Evolutionary conservation across 2,888 invertebrate species (phyloP), one percentile per base, ranked within the genome.

Genomic region (Caradrina kadenii): DNA sequence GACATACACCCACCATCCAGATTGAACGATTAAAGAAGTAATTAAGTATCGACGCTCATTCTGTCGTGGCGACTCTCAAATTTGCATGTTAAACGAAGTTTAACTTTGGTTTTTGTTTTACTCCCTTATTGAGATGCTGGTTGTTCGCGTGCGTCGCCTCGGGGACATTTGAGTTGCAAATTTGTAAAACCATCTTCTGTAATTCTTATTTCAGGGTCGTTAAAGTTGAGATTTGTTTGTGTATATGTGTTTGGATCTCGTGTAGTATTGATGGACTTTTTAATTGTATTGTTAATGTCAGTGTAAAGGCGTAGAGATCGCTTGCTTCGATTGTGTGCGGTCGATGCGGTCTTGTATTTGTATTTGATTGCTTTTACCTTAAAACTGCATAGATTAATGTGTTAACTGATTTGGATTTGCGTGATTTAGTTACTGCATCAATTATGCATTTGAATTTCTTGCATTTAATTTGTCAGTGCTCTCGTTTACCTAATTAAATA

Each of bases 51-150:
- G 93, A 93, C 94, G 93, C 92, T 93, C 93, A 94, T 95, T 94
- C 94, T 93, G 95, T 96, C 94, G 91, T 89, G 91, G 93, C 87
- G 90, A 93, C 93, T 96, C 91, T 96, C 94, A 96, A 95, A 96
- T 96, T 96, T 96, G 95, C 96, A 96, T 96, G 95, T 96, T 96
- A 96, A 96, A 95, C 96, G 95, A 96, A 95, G 94, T 93, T 93
- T 92, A 90, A 88, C 91, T 94, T 91, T 88, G 88, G 79, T 92
- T 93, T 94, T 96, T 92, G 92, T 95, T 95, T 93, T 94, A 89
- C 88, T 88, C 88, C 91, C 90, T 92, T 94, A 94, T 94, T 94
- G 93, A 95, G 95, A 94, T 93, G 92, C 91, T 87, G 88, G 87
- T 81, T 79, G 82, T 84, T 93, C 88, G 92, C 93, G 93, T 93